Evolutionary conservation across 2,888 invertebrate species (phyloP).

Genomic region (Conomelus anceps): DNA sequence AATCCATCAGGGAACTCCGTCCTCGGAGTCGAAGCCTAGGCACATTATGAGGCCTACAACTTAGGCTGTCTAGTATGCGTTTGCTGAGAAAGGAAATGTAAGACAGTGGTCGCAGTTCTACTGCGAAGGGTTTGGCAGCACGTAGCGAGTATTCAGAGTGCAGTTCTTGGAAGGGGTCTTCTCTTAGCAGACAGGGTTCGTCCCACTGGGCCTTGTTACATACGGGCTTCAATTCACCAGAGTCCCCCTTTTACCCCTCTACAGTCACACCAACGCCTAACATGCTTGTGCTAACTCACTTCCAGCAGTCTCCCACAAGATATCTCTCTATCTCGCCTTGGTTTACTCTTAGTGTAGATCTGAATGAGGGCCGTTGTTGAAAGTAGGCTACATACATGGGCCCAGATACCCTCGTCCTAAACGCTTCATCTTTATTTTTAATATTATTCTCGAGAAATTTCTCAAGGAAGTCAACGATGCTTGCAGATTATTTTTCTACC

Average conservation of each 20-base stretch:
- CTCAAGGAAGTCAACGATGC: neutral
- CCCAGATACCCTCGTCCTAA: neutral
- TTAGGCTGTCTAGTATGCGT: neutral
- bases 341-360: neutral
- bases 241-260: neutral
- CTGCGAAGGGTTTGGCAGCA: neutral
- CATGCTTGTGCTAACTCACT: neutral
- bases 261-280: neutral
- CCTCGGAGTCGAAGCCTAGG: neutral
- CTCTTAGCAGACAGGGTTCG: neutral
- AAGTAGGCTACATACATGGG: neutral
- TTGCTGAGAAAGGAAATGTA: neutral
- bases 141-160: neutral
- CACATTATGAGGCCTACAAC: neutral
- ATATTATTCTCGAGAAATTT: neutral
- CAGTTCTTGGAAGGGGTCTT: neutral
- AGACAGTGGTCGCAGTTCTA: neutral
- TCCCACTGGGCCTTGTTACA: neutral
- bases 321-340: neutral
- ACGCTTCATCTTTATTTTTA: neutral
- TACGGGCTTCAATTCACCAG: neutral
- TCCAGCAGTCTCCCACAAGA: neutral
- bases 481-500: neutral
- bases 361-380: neutral
- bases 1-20: neutral